Percentiles rank a stretch among this genome's conserved stretches.
Evolutionary conservation across 1,140 invertebrate genomes (phyloP).

Genomic region (Brachionus angularis): DNA sequence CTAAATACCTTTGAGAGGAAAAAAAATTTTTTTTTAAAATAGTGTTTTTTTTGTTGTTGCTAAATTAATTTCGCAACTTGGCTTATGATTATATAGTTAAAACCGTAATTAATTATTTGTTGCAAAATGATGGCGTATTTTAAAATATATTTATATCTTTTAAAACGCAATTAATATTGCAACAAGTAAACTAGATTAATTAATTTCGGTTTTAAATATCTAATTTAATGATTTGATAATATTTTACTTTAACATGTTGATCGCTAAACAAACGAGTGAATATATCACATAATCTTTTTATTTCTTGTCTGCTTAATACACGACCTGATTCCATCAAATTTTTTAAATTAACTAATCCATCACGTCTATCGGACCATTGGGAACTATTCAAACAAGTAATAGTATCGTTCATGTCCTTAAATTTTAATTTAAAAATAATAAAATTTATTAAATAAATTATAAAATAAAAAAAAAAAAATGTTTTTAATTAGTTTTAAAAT

Average conservation of each 20-base stretch:
- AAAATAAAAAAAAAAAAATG: background rate
- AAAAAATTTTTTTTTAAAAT: slow-evolving; percentile 88
- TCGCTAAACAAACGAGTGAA: slow-evolving; percentile 20
- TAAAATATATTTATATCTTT: no score
- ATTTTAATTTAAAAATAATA: slow-evolving; percentile 47
- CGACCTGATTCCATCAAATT: slow-evolving; percentile 70
- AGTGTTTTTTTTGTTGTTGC: slow-evolving; percentile 72
- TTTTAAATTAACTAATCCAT: slow-evolving; percentile 77
- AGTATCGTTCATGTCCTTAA: slow-evolving; percentile 82
- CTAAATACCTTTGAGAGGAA: slow-evolving; percentile 83
- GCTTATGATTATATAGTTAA: no score
- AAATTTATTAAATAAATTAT: slow-evolving; percentile 33
- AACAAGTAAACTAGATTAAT: slow-evolving; percentile 51
- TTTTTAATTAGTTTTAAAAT: background rate
- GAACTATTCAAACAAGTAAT: slow-evolving; percentile 78
- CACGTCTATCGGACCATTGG: slow-evolving; percentile 84
- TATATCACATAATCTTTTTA: slow-evolving; percentile 51
- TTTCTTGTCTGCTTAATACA: slow-evolving; percentile 45
- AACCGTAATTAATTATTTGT: no score
- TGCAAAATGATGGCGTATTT: no score
- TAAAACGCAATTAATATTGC: no score
- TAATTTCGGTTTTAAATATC: slow-evolving; percentile 1
- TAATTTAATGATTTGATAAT: background rate
- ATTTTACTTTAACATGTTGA: slow-evolving; percentile 37
- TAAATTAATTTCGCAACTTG: no score